Percentiles rank a stretch among this genome's conserved stretches.
These are phyloP conservation scores for Coracopsis vasa DNA, from an alignment of 2,113 vertebrate species.

Conservation along the genomic window DNA sequence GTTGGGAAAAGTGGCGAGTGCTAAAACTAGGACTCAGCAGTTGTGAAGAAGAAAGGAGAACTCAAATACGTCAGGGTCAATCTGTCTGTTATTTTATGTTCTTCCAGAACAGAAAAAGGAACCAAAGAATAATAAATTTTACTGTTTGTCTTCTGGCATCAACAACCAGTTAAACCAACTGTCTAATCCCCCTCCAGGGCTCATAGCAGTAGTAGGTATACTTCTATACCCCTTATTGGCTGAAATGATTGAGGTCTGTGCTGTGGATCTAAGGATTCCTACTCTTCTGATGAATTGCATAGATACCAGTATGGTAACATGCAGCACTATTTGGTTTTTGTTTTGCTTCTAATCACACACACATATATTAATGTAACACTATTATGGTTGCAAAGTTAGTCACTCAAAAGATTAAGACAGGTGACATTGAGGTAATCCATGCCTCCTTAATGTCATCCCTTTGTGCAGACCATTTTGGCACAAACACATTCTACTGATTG, in stretches of 20 bases:
- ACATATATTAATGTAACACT: background rate
- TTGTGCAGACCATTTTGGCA: background rate
- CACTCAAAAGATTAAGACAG: background rate
- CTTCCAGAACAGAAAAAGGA: background rate
- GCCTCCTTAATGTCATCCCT: background rate
- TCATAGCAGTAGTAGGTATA: background rate
- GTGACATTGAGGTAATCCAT: background rate
- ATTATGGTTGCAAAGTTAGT: background rate
- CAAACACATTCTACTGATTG: background rate
- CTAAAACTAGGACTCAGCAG: background rate
- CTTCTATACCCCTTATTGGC: background rate
- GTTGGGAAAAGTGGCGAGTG: background rate
- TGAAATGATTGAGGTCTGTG: background rate
- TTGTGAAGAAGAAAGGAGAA: background rate
- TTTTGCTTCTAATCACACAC: background rate
- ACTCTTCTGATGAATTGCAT: background rate
- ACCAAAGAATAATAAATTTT: background rate
- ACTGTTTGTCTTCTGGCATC: background rate
- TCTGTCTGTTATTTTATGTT: fast-evolving
- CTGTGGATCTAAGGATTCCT: background rate
- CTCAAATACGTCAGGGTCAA: background rate
- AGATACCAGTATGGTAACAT: background rate
- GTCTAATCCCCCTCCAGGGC: background rate
- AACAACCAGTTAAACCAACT: background rate
- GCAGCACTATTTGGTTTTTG: background rate